These are phyloP conservation scores for Rhegmatorhina hoffmannsi DNA, from an alignment of 2,113 vertebrate genomes.

Conservation along the genomic window DNA sequence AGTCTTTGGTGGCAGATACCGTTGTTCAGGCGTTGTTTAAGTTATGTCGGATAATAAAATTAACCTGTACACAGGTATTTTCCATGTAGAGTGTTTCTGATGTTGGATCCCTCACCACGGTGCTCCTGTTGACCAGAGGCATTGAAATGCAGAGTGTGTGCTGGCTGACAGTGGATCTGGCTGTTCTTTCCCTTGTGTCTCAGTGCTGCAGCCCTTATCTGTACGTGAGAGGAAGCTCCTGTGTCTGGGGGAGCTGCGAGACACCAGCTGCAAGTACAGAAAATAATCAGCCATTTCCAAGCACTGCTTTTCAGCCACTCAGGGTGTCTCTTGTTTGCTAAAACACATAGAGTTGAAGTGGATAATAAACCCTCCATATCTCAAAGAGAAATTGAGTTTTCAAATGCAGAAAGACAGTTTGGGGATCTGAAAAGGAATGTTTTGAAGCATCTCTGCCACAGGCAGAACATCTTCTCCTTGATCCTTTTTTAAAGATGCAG, in stretches of 20 bases:
- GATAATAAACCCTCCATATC: not conserved
- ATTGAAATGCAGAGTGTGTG: not conserved
- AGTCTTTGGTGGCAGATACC: not conserved
- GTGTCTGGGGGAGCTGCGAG: not conserved
- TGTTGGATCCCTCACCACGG: not conserved
- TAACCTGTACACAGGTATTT: not conserved
- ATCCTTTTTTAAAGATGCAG: not conserved
- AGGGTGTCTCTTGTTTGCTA: not conserved
- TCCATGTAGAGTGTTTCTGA: not conserved
- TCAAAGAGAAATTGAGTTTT: conserved; percentile 23
- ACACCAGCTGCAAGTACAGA: not conserved
- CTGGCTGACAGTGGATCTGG: not conserved
- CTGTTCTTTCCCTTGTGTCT: not conserved
- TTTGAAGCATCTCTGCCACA: not conserved
- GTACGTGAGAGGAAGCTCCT: not conserved
- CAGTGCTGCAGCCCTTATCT: not conserved
- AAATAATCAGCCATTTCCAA: not conserved
- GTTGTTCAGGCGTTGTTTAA: not conserved
- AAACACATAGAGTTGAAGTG: not conserved
- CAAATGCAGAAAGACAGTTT: not conserved
- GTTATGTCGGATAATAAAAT: not conserved
- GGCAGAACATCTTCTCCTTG: not conserved
- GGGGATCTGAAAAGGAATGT: not conserved
- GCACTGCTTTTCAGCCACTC: not conserved
- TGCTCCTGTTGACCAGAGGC: not conserved